phyloP scores from a whole-genome alignment of 2,888 invertebrate genomes.

The Taphrorychus bicolor region DNA sequence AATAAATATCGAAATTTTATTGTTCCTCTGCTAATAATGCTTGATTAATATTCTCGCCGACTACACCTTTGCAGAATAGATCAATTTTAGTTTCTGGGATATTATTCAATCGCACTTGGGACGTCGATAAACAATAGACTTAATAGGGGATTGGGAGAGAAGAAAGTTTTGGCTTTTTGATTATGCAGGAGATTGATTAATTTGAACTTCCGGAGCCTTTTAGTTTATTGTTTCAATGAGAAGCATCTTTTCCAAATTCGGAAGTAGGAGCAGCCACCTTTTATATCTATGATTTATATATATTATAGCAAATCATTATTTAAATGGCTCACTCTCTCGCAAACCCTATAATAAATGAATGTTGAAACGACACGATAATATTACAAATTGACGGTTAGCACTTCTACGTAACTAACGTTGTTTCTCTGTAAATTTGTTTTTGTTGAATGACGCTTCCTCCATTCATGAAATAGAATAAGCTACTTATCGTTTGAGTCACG shows the following conservation, averaged over 20 bases:
- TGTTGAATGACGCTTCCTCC: background rate
- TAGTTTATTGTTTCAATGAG: constrained; percentile 1
- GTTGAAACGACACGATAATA: background rate
- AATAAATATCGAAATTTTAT: constrained; percentile 39
- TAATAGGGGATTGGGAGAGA: constrained; percentile 17
- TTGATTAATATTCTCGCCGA: constrained; percentile 36
- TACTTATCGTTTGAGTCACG: constrained; percentile 11
- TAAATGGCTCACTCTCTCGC: background rate
- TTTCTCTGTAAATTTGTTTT: background rate
- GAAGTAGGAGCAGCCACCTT: background rate
- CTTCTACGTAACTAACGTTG: background rate
- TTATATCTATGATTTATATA: background rate
- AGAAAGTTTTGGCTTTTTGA: constrained; percentile 33
- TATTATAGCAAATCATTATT: background rate
- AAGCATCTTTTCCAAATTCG: background rate
- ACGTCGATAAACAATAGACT: constrained; percentile 26
- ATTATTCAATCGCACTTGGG: constrained; percentile 32
- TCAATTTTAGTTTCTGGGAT: constrained; percentile 33
- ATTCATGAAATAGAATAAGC: constrained; percentile 18
- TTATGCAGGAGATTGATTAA: constrained; percentile 20
- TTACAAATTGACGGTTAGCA: background rate
- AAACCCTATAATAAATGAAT: background rate
- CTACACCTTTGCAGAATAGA: constrained; percentile 31
- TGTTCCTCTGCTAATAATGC: constrained; percentile 38
- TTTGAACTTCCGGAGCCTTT: constrained; percentile 20